Percentiles rank a stretch among this genome's conserved stretches.
phyloP scores from a whole-genome alignment of 2,888 invertebrate species.

The Archips crataeganus region DNA sequence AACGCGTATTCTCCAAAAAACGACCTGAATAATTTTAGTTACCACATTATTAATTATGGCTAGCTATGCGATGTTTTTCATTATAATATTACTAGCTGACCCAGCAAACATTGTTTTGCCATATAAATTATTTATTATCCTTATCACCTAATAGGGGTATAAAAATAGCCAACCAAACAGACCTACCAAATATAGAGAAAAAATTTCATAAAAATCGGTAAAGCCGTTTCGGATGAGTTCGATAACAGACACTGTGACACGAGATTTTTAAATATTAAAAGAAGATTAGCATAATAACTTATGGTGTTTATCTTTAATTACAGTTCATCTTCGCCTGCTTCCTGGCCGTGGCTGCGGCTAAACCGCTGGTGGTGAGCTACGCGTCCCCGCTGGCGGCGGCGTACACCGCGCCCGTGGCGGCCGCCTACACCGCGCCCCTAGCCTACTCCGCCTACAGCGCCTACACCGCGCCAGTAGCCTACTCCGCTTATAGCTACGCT shows the following conservation, averaged over 20 bases:
- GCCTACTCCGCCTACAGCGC: conserved; percentile 67
- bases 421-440: conserved; percentile 60
- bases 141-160: no score
- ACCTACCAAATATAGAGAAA: no score
- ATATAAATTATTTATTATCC: no score
- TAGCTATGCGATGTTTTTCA: no score
- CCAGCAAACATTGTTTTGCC: no score
- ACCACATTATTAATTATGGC: neutral
- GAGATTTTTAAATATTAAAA: neutral
- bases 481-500: conserved; percentile 62
- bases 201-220: no score
- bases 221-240: no score
- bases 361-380: conserved; percentile 55
- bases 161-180: no score
- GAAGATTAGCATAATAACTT: neutral
- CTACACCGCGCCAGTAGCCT: conserved; percentile 58
- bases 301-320: neutral
- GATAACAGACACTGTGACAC: no score
- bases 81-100: no score
- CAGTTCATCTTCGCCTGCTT: conserved; percentile 84
- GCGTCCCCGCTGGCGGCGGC: conserved; percentile 33
- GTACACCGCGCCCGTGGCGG: conserved; percentile 38
- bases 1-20: no score
- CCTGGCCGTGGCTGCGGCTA: conserved; percentile 73
- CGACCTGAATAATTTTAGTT: neutral